A percentile compares a stretch with the other conserved stretches of the same genome.
Evolutionary conservation across 1,140 invertebrate species (phyloP).

Genomic region (Tetragonula clypearis): DNA sequence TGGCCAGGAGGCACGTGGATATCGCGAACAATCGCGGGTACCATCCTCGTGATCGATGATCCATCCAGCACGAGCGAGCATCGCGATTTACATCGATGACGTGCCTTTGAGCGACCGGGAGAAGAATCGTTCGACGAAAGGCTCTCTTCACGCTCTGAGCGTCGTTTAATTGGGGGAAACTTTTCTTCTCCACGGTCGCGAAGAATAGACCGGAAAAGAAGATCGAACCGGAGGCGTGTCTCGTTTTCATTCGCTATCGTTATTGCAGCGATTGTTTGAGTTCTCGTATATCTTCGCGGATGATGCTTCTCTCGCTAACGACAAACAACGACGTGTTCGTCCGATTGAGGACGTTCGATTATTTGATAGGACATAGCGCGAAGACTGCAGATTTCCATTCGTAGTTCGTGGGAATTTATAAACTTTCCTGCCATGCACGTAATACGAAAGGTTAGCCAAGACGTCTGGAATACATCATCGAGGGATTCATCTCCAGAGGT

Average conservation of each 20-base stretch:
- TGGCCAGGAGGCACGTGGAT: not conserved
- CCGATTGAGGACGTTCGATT: too few species aligned
- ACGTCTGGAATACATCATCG: too few species aligned
- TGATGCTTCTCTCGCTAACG: not conserved
- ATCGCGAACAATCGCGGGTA: conserved; percentile 21
- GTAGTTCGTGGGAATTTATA: too few species aligned
- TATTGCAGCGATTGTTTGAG: not conserved
- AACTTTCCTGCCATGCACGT: too few species aligned
- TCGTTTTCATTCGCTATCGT: too few species aligned
- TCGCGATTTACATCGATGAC: conserved; percentile 17
- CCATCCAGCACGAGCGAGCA: too few species aligned
- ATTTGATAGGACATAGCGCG: too few species aligned
- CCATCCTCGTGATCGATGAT: not conserved
- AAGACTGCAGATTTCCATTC: too few species aligned
- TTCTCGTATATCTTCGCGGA: not conserved
- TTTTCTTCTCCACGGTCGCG: not conserved
- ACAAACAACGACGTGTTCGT: too few species aligned
- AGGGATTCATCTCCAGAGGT: too few species aligned
- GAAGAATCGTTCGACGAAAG: too few species aligned
- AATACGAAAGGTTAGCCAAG: too few species aligned
- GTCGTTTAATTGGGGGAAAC: not conserved
- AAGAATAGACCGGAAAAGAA: not conserved
- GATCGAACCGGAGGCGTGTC: not conserved
- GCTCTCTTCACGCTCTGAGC: not conserved
- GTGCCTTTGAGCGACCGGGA: not conserved